Conservation (phyloP, 2,113 vertebrate species). For the Fregata magnificens region DNA sequence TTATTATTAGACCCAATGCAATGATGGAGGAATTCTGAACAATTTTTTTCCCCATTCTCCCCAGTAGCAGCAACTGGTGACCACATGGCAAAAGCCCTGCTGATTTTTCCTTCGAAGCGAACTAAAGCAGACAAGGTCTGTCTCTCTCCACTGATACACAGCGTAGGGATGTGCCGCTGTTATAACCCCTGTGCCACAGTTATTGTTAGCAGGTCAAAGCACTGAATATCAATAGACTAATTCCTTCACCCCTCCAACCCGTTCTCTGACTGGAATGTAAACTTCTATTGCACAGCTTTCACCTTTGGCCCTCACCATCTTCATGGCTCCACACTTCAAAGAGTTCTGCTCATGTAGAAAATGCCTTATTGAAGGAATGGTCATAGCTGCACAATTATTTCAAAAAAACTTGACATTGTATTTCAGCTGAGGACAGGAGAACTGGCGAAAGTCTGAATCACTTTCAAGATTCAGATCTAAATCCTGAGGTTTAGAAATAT, state of each 20-base stretch:
- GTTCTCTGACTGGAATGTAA: constrained; percentile 57
- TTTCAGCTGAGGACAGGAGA: constrained; percentile 11
- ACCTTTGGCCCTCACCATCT: constrained; percentile 60
- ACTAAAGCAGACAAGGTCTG: neutral
- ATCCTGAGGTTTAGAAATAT: constrained; percentile 63
- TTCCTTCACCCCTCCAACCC: constrained; percentile 48
- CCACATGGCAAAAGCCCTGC: neutral
- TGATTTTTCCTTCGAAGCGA: neutral
- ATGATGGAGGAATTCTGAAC: neutral
- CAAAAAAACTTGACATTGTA: constrained; percentile 21
- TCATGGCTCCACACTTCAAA: constrained; percentile 46
- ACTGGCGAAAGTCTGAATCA: constrained; percentile 46
- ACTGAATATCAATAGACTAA: constrained; percentile 75
- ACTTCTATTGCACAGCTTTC: constrained; percentile 42
- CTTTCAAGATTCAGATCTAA: constrained; percentile 67
- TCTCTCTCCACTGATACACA: constrained; percentile 7
- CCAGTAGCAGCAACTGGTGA: neutral
- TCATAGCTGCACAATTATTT: constrained; percentile 40
- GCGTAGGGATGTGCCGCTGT: constrained; percentile 54
- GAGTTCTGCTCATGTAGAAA: neutral
- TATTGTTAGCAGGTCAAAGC: constrained; percentile 76
- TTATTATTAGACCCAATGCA: neutral
- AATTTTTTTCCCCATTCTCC: neutral
- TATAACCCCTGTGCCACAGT: constrained; percentile 70
- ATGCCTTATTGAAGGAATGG: neutral